Conservation (phyloP, 2,888 invertebrate genomes). For the Meloe dianella region DNA sequence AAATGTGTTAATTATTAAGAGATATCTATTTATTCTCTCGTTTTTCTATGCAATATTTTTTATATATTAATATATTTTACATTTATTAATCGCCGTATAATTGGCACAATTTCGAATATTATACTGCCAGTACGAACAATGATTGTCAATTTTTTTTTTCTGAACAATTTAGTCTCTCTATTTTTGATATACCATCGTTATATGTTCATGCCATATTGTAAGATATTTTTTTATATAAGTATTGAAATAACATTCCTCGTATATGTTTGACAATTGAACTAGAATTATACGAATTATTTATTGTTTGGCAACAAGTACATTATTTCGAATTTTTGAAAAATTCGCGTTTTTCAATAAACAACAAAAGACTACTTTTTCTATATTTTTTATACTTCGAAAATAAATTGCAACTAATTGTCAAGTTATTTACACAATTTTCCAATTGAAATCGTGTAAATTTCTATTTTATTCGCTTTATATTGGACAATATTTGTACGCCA, state of each 20-base stretch:
- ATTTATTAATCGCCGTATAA: conserved; percentile 19
- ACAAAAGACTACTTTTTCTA: background rate
- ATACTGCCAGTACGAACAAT: background rate
- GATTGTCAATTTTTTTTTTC: conserved; percentile 16
- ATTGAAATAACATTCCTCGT: conserved; percentile 22
- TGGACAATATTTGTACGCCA: background rate
- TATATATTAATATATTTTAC: conserved; percentile 13
- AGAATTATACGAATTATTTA: conserved; percentile 16
- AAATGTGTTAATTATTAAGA: conserved; percentile 27
- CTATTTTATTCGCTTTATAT: background rate
- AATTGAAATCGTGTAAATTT: background rate
- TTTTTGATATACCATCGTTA: conserved; percentile 23
- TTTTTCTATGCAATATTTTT: conserved; percentile 29
- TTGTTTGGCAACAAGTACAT: conserved; percentile 24
- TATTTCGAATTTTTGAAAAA: background rate
- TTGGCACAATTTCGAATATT: conserved; percentile 13
- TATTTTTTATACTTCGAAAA: background rate
- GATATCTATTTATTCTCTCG: conserved; percentile 29
- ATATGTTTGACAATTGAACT: conserved; percentile 19
- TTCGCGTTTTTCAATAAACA: too few relatives aligned
- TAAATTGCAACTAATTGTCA: background rate
- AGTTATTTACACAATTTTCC: background rate
- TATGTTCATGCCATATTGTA: conserved; percentile 33
- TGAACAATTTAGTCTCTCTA: conserved; percentile 20
- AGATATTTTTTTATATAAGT: conserved; percentile 29